Evolutionary conservation across 1,140 invertebrate species (phyloP).

Genomic region (Uloborus diversus): DNA sequence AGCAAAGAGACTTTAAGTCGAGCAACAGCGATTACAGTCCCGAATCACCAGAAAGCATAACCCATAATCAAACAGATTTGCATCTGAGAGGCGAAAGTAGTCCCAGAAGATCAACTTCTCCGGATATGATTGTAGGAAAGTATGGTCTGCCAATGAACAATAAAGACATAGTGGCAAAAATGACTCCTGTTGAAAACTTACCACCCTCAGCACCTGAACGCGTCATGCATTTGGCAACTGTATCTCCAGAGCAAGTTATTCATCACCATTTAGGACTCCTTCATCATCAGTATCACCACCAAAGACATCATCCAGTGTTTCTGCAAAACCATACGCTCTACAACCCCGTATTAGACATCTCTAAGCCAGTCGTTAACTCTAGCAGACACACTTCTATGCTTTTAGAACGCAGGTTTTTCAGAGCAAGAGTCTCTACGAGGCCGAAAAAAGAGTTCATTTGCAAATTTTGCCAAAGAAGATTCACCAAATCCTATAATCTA

Average conservation of each 20-base stretch:
- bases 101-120: too few species aligned
- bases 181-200: not conserved
- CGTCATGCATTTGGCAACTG: not conserved
- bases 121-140: too few species aligned
- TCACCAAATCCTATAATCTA: conserved; percentile 98
- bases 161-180: too few species aligned
- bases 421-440: conserved; percentile 66
- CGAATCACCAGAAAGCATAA: too few species aligned
- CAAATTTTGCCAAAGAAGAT: conserved; percentile 95
- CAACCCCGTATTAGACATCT: not conserved
- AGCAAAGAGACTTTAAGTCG: too few species aligned
- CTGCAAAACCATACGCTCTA: not conserved
- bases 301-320: not conserved
- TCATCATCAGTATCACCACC: not conserved
- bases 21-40: too few species aligned
- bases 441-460: conserved; percentile 99
- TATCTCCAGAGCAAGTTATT: not conserved
- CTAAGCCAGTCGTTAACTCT: not conserved
- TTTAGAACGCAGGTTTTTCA: conserved; percentile 29
- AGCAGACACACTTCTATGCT: not conserved
- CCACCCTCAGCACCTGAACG: not conserved
- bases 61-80: too few species aligned
- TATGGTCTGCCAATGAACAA: too few species aligned
- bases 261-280: not conserved
- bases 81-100: too few species aligned